Evolutionary conservation across 1,140 invertebrate species (phyloP), one percentile per base, ranked within the genome.

Genomic region (Mercenaria mercenaria): DNA sequence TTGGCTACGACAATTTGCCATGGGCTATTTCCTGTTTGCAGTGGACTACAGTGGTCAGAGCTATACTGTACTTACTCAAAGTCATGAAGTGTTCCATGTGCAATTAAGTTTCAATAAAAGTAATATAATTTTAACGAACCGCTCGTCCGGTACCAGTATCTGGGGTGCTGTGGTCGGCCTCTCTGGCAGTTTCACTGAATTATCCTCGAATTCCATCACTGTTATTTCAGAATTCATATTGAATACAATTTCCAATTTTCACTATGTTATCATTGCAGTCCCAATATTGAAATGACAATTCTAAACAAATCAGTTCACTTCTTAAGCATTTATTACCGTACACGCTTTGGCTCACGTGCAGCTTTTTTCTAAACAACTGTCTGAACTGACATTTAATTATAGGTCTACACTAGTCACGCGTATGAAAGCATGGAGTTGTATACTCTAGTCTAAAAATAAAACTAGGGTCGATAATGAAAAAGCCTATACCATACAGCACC

Each of bases 291-390:
- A 76, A 76, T 76, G 72, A 76, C 26, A 76, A 76, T 76, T 29
- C 34, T 18, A 26, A 41, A 76, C 11, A 76, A 41, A 41, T 23
- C 15, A n/a, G 20, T 20, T 74, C n/a, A 39, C 37, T 74, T 26
- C 72, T 29, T 23, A 50, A 20, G n/a, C 10, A 76, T 76, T 76
- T 8, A 41, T 10, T 20, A 39, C 6, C 18, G 0, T 76, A 47
- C 72, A 76, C 72, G 72, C 72, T 76, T 76, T 47, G 0, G 0
- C 72, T 76, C 72, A 76, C 72, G 72, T 76, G 72, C 72, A 23
- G 41, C 39, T 76, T 76, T 76, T 50, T 26, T 43, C n/a, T 76
- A 76, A 26, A 76, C 41, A 76, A 47, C 13, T 76, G 41, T 6
- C 72, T n/a, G n/a, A n/a, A n/a, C n/a, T n/a, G n/a, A n/a, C n/a